phyloP scores from a whole-genome alignment of 1,140 invertebrate genomes.

The Bradynema listronoti region DNA sequence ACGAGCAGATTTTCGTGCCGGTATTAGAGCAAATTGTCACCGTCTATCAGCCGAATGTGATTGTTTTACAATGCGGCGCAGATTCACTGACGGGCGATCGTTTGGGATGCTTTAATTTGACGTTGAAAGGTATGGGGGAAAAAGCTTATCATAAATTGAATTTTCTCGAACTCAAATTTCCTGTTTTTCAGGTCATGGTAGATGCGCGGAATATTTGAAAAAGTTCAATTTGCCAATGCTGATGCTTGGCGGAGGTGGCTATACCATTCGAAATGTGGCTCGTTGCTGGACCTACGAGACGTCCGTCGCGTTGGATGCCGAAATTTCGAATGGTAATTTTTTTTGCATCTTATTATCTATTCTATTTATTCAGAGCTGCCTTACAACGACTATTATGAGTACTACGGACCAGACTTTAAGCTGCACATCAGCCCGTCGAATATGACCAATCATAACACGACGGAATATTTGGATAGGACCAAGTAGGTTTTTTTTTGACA shows the following conservation, averaged over 20 bases:
- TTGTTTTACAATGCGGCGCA: slow-evolving; percentile 92
- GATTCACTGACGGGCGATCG: slow-evolving; percentile 93
- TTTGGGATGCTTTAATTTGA: slow-evolving; percentile 92
- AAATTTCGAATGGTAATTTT: slow-evolving; percentile 74
- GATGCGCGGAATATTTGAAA: slow-evolving; percentile 92
- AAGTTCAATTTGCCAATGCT: slow-evolving; percentile 86
- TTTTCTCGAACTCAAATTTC: neutral
- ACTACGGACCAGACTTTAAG: slow-evolving; percentile 94
- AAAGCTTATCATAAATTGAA: slow-evolving; percentile 87
- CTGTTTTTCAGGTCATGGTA: slow-evolving; percentile 69
- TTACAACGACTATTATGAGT: slow-evolving; percentile 99
- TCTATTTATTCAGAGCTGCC: slow-evolving; percentile 68
- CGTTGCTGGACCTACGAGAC: slow-evolving; percentile 98
- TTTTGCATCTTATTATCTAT: neutral
- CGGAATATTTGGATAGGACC: slow-evolving; percentile 68
- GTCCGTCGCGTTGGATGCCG: slow-evolving; percentile 81
- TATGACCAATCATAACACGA: slow-evolving; percentile 96
- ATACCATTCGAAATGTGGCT: slow-evolving; percentile 92
- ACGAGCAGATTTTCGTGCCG: slow-evolving; percentile 83
- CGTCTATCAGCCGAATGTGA: slow-evolving; percentile 72
- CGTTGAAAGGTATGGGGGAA: slow-evolving; percentile 93
- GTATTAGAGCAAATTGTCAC: slow-evolving; percentile 69
- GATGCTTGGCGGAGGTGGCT: slow-evolving; percentile 88
- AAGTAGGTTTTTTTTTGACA: slow-evolving; percentile 68
- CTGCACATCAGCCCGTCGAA: slow-evolving; percentile 98